phyloP scores from a whole-genome alignment of 1,140 invertebrate species.

The Chymomyza costata region DNA sequence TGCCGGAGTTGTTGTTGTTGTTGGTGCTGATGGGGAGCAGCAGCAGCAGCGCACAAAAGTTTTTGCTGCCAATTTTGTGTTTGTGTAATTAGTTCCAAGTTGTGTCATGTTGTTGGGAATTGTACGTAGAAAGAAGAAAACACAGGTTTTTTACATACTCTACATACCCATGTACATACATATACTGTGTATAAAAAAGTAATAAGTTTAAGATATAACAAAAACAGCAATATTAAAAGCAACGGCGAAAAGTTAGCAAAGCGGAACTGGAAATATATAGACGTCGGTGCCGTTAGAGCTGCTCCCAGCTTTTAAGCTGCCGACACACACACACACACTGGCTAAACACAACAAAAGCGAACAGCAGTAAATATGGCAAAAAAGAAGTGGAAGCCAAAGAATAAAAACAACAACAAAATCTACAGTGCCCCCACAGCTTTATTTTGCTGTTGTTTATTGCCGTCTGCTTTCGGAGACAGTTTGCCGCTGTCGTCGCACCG shows the following conservation, averaged over 20 bases:
- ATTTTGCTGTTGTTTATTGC: conserved; percentile 17
- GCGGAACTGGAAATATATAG: conserved; percentile 61
- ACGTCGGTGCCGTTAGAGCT: conserved; percentile 54
- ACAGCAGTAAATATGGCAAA: conserved; percentile 35
- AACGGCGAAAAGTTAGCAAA: conserved; percentile 60
- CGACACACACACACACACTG: too few relatives aligned
- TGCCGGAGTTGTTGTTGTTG: conserved; percentile 19
- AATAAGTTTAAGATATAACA: conserved; percentile 32
- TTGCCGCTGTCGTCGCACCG: too few relatives aligned
- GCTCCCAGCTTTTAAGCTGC: conserved; percentile 47
- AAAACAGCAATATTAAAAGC: conserved; percentile 21
- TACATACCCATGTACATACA: not conserved
- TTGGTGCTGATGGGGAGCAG: conserved; percentile 9
- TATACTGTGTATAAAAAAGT: conserved; percentile 19
- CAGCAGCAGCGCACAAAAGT: too few relatives aligned
- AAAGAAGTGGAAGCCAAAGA: conserved; percentile 17
- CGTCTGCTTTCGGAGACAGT: conserved; percentile 16
- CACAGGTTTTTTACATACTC: not conserved
- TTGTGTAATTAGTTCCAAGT: conserved; percentile 45
- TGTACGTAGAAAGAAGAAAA: conserved; percentile 26
- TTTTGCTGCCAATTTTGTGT: conserved; percentile 41
- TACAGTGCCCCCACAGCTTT: not conserved
- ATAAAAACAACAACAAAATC: conserved; percentile 3
- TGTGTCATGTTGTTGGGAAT: conserved; percentile 44
- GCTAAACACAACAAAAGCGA: conserved; percentile 14